Evolutionary conservation across 2,113 vertebrate genomes (phyloP).

Genomic region (Phaetusa simplex): DNA sequence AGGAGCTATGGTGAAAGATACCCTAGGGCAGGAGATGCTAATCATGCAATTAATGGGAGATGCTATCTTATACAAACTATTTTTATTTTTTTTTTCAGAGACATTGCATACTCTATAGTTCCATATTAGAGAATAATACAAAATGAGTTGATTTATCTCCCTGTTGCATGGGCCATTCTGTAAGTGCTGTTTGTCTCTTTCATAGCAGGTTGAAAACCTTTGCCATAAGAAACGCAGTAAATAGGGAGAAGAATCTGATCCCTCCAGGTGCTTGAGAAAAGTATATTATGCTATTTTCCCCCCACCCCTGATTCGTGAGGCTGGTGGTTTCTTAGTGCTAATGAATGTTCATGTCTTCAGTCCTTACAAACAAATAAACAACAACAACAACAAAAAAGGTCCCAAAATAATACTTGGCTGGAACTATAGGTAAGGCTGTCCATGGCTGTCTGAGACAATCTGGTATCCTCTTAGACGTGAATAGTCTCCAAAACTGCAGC

Average conservation of each 20-base stretch:
- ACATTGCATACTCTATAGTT: neutral
- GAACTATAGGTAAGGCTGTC: neutral
- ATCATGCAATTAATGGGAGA: neutral
- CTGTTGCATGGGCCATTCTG: neutral
- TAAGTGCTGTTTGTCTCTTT: neutral
- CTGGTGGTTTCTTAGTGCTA: neutral
- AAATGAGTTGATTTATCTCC: neutral
- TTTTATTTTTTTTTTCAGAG: neutral
- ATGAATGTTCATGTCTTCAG: neutral
- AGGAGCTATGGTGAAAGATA: neutral
- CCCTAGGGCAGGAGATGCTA: neutral
- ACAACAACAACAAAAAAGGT: neutral
- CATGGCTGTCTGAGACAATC: neutral
- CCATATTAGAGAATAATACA: neutral
- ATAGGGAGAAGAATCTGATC: neutral
- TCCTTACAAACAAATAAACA: neutral
- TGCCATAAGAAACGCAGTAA: neutral
- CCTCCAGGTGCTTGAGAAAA: neutral
- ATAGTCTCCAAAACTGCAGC: neutral
- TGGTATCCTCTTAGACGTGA: neutral
- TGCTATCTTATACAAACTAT: neutral
- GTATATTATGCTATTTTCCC: neutral
- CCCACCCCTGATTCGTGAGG: neutral
- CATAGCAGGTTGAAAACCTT: neutral
- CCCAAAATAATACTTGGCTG: neutral